phyloP scores from a whole-genome alignment of 2,113 vertebrate genomes.

The Pangasianodon gigas region DNA sequence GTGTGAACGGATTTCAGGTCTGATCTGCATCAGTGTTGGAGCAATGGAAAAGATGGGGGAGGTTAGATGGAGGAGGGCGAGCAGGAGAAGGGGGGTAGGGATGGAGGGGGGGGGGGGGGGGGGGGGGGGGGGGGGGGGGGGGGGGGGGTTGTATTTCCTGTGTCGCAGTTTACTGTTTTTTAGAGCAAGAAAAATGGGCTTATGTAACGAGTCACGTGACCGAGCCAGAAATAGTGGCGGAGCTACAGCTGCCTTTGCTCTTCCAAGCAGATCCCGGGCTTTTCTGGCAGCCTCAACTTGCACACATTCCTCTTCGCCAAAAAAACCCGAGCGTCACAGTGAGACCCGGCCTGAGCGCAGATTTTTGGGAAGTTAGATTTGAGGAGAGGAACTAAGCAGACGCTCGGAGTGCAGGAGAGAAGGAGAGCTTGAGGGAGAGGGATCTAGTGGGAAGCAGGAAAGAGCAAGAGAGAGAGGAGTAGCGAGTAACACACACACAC shows the following conservation, averaged over 20 bases:
- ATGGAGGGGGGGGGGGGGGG: not conserved
- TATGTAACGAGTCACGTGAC: conserved; percentile 83
- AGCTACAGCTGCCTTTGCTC: conserved; percentile 80
- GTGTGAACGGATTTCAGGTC: conserved; percentile 65
- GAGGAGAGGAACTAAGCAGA: not conserved
- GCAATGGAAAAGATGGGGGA: conserved; percentile 19
- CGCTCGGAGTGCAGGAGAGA: conserved; percentile 28
- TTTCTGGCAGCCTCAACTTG: conserved; percentile 73
- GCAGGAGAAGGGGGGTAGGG: conserved; percentile 8
- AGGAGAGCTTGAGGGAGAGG: conserved; percentile 1
- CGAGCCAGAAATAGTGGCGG: conserved; percentile 82
- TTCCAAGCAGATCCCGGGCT: conserved; percentile 76
- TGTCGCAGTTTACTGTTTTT: conserved; percentile 83
- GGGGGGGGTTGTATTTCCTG: conserved; percentile 73
- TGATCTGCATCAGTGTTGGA: conserved; percentile 50
- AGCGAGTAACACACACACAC: conserved; percentile 32
- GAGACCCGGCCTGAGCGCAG: conserved; percentile 2
- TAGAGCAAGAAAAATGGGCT: conserved; percentile 85
- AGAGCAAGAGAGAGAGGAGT: not conserved
- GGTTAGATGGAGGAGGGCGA: conserved; percentile 12
- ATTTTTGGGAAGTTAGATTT: conserved; percentile 15
- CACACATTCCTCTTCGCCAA: conserved; percentile 61
- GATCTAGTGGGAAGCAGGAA: conserved; percentile 16
- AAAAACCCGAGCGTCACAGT: conserved; percentile 54
- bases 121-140: conserved; percentile 38